These are phyloP conservation scores for Notodonta dromedarius DNA, from an alignment of 2,888 invertebrate genomes.

Conservation along the genomic window DNA sequence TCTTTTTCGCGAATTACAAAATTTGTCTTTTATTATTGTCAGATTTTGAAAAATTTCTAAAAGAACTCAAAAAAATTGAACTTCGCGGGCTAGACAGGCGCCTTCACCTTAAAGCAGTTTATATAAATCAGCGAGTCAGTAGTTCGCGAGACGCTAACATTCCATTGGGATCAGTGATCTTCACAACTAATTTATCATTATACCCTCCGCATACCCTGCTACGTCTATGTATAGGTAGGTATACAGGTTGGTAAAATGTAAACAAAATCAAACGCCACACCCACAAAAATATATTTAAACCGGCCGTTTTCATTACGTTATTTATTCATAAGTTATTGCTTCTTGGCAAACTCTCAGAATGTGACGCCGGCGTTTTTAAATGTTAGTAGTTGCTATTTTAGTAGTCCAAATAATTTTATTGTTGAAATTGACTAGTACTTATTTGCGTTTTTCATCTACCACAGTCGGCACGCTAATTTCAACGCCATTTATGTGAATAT, in stretches of 20 bases:
- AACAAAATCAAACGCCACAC: conserved; percentile 17
- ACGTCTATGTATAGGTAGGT: no score
- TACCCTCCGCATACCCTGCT: no score
- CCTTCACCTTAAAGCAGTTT: no score
- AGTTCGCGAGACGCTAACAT: no score
- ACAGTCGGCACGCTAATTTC: conserved; percentile 18
- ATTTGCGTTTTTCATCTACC: conserved; percentile 20
- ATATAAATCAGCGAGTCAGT: no score
- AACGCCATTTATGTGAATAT: conserved; percentile 9
- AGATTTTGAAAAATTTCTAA: no score
- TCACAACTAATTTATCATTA: no score
- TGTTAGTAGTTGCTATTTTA: conserved; percentile 19
- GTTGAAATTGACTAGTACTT: conserved; percentile 8
- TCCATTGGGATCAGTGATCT: no score
- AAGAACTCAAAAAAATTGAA: no score
- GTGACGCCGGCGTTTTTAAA: conserved; percentile 18
- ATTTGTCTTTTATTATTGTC: no score
- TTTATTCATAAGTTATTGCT: conserved; percentile 12
- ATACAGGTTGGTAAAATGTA: not conserved
- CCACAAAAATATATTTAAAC: conserved; percentile 16
- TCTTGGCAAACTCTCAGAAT: conserved; percentile 31
- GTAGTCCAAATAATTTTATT: conserved; percentile 19
- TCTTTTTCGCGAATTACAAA: no score
- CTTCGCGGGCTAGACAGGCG: no score
- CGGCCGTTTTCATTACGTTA: conserved; percentile 2